Percentiles rank a stretch among this genome's conserved stretches.
Evolutionary conservation across 2,888 invertebrate species (phyloP).

Genomic region (Cryptus armator): DNA sequence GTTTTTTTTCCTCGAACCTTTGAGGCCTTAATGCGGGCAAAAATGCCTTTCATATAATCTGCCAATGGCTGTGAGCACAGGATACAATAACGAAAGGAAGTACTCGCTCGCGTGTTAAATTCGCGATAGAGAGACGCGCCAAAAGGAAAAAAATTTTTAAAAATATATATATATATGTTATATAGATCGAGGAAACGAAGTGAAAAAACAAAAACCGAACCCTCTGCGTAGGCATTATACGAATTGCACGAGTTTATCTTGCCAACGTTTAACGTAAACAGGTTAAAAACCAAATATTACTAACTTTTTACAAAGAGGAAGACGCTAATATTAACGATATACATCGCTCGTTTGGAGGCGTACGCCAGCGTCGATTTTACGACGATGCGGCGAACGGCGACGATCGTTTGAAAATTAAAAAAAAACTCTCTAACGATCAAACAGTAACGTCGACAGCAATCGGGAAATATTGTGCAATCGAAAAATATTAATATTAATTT

Average conservation of each 20-base stretch:
- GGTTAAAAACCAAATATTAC: conserved; percentile 69
- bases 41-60: conserved; percentile 35
- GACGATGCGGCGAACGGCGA: no score
- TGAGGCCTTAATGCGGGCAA: conserved; percentile 54
- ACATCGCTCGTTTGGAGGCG: not conserved
- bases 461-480: conserved; percentile 24
- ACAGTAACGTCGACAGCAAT: not conserved
- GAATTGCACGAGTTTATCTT: conserved; percentile 75
- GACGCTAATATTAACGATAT: conserved; percentile 26
- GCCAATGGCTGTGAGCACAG: conserved; percentile 64
- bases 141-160: not conserved
- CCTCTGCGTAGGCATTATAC: conserved; percentile 46
- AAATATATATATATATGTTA: no score
- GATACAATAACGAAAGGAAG: conserved; percentile 16
- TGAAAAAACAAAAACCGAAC: conserved; percentile 3
- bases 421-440: not conserved
- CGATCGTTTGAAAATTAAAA: conserved; percentile 4
- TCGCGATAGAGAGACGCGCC: not conserved
- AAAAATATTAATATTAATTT: conserved; percentile 10
- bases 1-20: conserved; percentile 24
- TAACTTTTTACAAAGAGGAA: conserved; percentile 62
- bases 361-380: not conserved
- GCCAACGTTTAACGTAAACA: conserved; percentile 74
- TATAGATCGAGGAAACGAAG: not conserved
- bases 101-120: conserved; percentile 20